Conservation (phyloP, 2,888 invertebrate species). For the Lithosia quadra region DNA sequence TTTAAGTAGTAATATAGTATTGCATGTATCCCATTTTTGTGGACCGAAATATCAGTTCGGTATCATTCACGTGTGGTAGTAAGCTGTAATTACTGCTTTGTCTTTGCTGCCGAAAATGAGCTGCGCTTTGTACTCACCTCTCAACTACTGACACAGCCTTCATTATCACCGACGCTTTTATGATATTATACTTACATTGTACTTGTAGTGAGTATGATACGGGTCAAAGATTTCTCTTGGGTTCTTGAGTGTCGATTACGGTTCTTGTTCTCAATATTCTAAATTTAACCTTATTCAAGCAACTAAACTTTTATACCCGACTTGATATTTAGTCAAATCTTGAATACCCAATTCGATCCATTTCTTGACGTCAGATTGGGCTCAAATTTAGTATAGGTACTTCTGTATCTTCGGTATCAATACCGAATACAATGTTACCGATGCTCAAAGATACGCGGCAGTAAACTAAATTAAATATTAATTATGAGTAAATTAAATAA, state of each 20-base stretch:
- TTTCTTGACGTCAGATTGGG: too few species aligned
- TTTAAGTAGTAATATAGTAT: not conserved
- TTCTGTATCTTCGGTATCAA: too few species aligned
- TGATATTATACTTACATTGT: conserved; percentile 51
- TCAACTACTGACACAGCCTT: conserved; percentile 66
- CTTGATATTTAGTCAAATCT: too few species aligned
- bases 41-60: not conserved
- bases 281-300: not conserved
- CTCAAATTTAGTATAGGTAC: too few species aligned
- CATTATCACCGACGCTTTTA: conserved; percentile 58
- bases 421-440: too few species aligned
- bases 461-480: too few species aligned
- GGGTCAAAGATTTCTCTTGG: conserved; percentile 59
- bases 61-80: conserved; percentile 38
- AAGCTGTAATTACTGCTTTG: conserved; percentile 77
- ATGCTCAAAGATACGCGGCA: too few species aligned
- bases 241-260: conserved; percentile 30
- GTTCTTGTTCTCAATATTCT: conserved; percentile 6
- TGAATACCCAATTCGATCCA: too few species aligned
- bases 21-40: not conserved
- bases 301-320: too few species aligned
- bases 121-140: conserved; percentile 71
- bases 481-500: too few species aligned
- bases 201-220: conserved; percentile 51
- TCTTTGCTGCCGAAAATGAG: conserved; percentile 80